Conservation (phyloP, 2,113 vertebrate genomes). For the Toxostoma redivivum region DNA sequence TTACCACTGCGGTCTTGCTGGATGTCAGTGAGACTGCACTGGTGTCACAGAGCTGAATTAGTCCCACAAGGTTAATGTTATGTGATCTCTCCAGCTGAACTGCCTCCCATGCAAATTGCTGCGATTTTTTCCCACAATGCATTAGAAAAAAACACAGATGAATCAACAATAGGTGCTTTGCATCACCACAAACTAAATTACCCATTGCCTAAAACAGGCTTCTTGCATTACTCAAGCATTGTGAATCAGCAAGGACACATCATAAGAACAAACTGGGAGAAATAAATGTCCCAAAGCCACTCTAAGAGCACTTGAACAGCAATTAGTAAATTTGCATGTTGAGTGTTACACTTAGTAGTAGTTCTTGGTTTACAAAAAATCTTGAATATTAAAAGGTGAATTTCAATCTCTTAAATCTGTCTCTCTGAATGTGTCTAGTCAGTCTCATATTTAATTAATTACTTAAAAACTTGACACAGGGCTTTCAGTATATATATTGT, state of each 20-base stretch:
- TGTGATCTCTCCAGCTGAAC: background rate
- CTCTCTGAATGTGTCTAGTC: background rate
- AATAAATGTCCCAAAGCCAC: background rate
- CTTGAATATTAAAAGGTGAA: background rate
- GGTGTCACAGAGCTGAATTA: background rate
- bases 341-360: background rate
- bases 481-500: background rate
- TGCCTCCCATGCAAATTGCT: slow-evolving; percentile 12
- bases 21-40: background rate
- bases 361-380: background rate
- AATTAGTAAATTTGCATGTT: background rate
- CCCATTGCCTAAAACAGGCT: background rate
- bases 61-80: background rate
- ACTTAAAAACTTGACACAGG: background rate
- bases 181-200: background rate
- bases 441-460: background rate
- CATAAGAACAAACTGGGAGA: background rate
- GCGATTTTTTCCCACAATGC: background rate
- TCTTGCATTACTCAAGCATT: background rate
- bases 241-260: background rate
- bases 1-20: background rate
- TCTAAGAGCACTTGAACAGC: background rate
- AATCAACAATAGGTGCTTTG: background rate
- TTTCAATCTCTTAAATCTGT: background rate
- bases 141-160: background rate